These are phyloP conservation scores for Sciurus carolinensis DNA, from an alignment of 2,797 vertebrate genomes.

Conservation along the genomic window DNA sequence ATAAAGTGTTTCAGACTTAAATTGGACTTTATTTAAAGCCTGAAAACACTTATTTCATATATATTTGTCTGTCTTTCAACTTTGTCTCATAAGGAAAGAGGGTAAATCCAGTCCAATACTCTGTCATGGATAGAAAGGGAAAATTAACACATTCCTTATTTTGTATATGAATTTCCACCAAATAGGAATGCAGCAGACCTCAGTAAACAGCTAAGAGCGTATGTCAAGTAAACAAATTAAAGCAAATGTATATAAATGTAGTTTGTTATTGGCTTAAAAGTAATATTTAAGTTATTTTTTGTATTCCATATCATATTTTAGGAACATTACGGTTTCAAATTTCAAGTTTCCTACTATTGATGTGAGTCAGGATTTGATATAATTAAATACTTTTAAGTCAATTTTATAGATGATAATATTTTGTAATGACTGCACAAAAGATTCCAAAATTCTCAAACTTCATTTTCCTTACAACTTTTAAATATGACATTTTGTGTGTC, in stretches of 20 bases:
- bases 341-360: background rate
- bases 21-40: background rate
- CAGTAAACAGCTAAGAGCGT: background rate
- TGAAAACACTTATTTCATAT: conserved; percentile 19
- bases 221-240: background rate
- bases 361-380: background rate
- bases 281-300: background rate
- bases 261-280: background rate
- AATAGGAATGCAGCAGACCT: background rate
- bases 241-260: background rate
- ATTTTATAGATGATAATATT: background rate
- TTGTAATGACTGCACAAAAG: background rate
- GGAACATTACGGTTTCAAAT: conserved; percentile 1
- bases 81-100: conserved; percentile 14
- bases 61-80: conserved; percentile 17
- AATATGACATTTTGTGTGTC: background rate
- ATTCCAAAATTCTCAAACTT: background rate
- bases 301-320: background rate
- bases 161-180: background rate
- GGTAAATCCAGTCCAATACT: background rate
- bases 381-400: background rate
- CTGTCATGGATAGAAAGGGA: background rate
- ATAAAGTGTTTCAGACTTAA: background rate
- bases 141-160: background rate
- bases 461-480: conserved; percentile 51